A percentile compares a stretch with the other conserved stretches of the same genome.
Evolutionary conservation across 2,113 vertebrate species (phyloP).

Genomic region (Forbesichthys agassizii): DNA sequence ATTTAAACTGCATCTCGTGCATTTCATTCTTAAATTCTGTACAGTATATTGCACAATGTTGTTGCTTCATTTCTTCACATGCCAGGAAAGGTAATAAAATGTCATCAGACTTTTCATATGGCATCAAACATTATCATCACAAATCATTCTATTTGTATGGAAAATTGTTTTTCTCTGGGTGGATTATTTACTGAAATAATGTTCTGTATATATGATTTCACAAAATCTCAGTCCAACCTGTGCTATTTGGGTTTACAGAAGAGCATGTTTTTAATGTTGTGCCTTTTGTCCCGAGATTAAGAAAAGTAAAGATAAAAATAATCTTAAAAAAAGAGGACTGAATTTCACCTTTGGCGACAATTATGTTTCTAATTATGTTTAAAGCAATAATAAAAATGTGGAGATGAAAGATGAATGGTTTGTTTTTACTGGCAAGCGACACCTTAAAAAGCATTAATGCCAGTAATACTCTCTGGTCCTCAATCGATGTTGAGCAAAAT

Average conservation of each 20-base stretch:
- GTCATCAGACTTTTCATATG: neutral
- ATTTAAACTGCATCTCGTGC: too few species aligned
- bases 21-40: too few species aligned
- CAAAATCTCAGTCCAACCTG: neutral
- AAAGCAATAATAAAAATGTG: conserved; percentile 66
- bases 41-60: too few species aligned
- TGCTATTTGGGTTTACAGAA: neutral
- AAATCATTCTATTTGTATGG: too few species aligned
- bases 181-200: too few species aligned
- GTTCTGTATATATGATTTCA: too few species aligned
- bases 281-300: neutral
- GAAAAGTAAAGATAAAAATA: conserved; percentile 21
- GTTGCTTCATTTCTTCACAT: too few species aligned
- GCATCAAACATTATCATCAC: too few species aligned
- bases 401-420: conserved; percentile 70
- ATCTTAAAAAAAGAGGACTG: conserved; percentile 38
- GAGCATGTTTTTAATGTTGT: neutral
- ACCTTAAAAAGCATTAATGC: conserved; percentile 69
- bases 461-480: conserved; percentile 64
- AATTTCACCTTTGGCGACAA: conserved; percentile 60
- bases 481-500: conserved; percentile 73
- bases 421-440: conserved; percentile 66
- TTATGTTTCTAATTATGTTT: conserved; percentile 72
- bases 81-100: neutral
- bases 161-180: too few species aligned